Percentiles rank a stretch among this genome's conserved stretches.
Evolutionary conservation across 2,113 vertebrate species (phyloP).

Genomic region (Saimiri boliviensis): DNA sequence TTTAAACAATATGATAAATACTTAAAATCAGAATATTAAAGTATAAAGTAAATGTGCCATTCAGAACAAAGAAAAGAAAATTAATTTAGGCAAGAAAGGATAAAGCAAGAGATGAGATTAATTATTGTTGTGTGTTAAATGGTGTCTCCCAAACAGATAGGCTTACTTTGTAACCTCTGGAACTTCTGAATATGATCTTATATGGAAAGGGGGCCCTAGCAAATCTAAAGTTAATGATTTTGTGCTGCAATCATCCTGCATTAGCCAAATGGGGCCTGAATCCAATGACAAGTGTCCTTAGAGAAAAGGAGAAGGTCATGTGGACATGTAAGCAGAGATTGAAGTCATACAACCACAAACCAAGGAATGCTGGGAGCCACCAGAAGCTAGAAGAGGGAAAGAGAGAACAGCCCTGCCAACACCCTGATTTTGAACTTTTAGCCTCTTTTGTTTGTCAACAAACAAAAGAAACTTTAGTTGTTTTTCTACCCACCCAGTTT

Average conservation of each 20-base stretch:
- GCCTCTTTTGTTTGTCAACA: background rate
- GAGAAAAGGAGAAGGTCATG: too few relatives aligned
- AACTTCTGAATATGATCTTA: too few relatives aligned
- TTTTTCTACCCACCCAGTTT: background rate
- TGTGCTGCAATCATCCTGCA: background rate
- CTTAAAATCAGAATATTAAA: background rate
- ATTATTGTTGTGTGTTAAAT: background rate
- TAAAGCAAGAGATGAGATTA: background rate
- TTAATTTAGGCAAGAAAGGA: background rate
- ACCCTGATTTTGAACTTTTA: background rate
- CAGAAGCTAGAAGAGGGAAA: background rate
- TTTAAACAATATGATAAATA: background rate
- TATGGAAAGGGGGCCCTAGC: background rate
- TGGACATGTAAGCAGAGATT: too few relatives aligned
- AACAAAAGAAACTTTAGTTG: background rate
- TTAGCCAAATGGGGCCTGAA: background rate
- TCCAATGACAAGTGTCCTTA: too few relatives aligned
- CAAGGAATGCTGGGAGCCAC: too few relatives aligned
- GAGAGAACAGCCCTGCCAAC: background rate
- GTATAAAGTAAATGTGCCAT: background rate
- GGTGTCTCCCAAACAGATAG: background rate
- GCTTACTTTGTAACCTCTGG: background rate
- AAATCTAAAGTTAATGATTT: background rate
- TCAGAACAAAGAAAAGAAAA: background rate
- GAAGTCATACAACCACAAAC: too few relatives aligned